These are phyloP conservation scores for Copidosoma floridanum DNA, from an alignment of 1,140 invertebrate species.

Conservation along the genomic window DNA sequence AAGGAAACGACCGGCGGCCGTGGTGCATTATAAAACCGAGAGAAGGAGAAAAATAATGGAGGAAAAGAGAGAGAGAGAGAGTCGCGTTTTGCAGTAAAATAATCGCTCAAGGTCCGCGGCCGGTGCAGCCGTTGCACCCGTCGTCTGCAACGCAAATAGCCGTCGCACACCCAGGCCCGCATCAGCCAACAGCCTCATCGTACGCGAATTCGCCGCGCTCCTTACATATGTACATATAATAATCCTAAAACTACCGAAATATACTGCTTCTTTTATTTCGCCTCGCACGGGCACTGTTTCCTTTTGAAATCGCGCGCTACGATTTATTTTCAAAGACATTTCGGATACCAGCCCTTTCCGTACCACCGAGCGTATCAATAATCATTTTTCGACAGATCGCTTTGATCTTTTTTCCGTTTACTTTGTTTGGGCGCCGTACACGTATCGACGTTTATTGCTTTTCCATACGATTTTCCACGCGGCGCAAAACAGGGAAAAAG, in stretches of 20 bases:
- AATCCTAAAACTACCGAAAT: slow-evolving; percentile 1
- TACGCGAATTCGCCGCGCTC: slow-evolving; percentile 5
- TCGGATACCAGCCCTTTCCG: too few species aligned
- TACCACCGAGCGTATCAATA: neutral
- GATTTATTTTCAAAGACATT: slow-evolving; percentile 5
- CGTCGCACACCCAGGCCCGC: slow-evolving; percentile 39
- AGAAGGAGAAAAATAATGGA: slow-evolving; percentile 17
- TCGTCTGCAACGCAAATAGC: neutral
- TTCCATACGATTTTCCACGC: too few species aligned
- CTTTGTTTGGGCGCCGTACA: too few species aligned
- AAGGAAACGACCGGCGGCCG: slow-evolving; percentile 7
- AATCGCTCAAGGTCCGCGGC: slow-evolving; percentile 54
- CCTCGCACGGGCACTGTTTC: neutral
- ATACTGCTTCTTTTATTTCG: neutral
- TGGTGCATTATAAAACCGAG: slow-evolving; percentile 11
- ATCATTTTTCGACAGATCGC: neutral
- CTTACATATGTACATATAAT: neutral
- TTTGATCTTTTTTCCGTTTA: slow-evolving; percentile 12
- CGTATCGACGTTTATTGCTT: too few species aligned
- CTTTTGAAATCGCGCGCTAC: neutral
- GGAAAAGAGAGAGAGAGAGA: slow-evolving; percentile 32
- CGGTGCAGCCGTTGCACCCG: slow-evolving; percentile 51
- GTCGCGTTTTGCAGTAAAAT: slow-evolving; percentile 56
- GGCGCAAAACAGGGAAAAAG: too few species aligned
- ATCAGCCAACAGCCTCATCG: slow-evolving; percentile 43